A percentile compares a stretch with the other conserved stretches of the same genome.
Evolutionary conservation across 2,797 vertebrate species (phyloP).

Genomic region (Cuculus canorus): DNA sequence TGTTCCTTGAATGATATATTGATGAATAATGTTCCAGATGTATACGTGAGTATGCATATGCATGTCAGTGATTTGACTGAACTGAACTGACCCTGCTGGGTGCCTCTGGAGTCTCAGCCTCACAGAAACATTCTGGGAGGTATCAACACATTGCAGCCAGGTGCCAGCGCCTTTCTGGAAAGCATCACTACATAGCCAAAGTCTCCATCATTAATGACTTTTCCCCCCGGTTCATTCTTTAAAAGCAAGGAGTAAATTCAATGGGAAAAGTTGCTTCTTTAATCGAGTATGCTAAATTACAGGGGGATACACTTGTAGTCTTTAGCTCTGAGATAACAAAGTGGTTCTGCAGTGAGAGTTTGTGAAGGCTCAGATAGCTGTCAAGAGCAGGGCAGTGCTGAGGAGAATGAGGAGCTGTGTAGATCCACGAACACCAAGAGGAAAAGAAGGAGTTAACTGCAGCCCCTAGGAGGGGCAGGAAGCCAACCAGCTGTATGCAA

Average conservation of each 20-base stretch:
- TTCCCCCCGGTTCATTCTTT: neutral
- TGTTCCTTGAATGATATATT: neutral
- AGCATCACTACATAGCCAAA: neutral
- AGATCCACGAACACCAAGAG: fast-evolving
- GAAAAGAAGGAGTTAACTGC: slow-evolving; percentile 36
- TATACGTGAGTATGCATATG: neutral
- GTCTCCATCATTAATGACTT: neutral
- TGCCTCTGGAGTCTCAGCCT: neutral
- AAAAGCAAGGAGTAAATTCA: neutral
- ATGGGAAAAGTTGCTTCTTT: neutral
- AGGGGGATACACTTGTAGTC: neutral
- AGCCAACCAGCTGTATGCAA: slow-evolving; percentile 57
- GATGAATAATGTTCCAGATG: neutral
- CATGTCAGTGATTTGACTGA: neutral
- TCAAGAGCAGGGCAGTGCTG: neutral
- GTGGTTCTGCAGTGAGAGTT: neutral
- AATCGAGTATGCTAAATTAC: neutral
- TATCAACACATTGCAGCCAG: slow-evolving; percentile 14
- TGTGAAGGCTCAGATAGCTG: neutral
- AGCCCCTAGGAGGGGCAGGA: slow-evolving; percentile 55
- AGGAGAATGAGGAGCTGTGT: neutral
- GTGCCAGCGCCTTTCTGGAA: neutral
- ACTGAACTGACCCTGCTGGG: neutral
- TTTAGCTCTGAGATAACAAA: neutral
- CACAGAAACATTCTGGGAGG: neutral